These are phyloP conservation scores for Spodoptera picta DNA, from an alignment of 2,888 invertebrate species.

Conservation along the genomic window DNA sequence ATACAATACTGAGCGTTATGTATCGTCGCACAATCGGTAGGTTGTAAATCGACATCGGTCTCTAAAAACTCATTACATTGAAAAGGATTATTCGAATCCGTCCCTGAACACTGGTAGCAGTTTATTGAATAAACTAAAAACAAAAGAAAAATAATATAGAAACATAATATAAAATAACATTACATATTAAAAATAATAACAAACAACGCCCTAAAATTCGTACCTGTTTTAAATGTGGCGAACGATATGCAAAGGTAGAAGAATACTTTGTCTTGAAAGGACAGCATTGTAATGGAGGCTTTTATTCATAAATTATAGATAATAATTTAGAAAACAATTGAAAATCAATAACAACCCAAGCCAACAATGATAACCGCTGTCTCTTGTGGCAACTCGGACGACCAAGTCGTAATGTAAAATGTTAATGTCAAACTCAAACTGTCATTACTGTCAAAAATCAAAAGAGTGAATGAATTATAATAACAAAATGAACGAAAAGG, in stretches of 20 bases:
- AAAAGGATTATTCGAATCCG: constrained; percentile 92
- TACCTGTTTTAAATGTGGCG: constrained; percentile 69
- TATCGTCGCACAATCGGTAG: constrained; percentile 92
- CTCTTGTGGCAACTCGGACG: neutral
- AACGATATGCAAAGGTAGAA: constrained; percentile 58
- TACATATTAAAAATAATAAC: constrained; percentile 52
- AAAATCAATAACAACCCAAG: constrained; percentile 48
- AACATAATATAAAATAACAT: constrained; percentile 59
- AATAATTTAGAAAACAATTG: constrained; percentile 16
- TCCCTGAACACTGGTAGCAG: constrained; percentile 97
- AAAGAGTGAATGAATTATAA: too few relatives aligned
- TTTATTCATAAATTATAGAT: constrained; percentile 19
- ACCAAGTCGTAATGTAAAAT: too few relatives aligned
- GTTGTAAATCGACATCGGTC: constrained; percentile 90
- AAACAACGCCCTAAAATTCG: constrained; percentile 68
- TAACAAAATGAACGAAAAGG: too few relatives aligned
- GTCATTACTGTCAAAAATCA: neutral
- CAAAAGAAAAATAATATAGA: constrained; percentile 59
- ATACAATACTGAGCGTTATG: constrained; percentile 96
- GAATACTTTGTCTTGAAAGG: constrained; percentile 44
- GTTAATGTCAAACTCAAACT: constrained; percentile 5
- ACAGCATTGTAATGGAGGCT: constrained; percentile 53
- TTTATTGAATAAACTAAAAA: constrained; percentile 90
- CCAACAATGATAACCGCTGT: neutral
- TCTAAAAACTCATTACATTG: constrained; percentile 95